Conservation (phyloP, 2,888 invertebrate species). For the Desoria tigrina region DNA sequence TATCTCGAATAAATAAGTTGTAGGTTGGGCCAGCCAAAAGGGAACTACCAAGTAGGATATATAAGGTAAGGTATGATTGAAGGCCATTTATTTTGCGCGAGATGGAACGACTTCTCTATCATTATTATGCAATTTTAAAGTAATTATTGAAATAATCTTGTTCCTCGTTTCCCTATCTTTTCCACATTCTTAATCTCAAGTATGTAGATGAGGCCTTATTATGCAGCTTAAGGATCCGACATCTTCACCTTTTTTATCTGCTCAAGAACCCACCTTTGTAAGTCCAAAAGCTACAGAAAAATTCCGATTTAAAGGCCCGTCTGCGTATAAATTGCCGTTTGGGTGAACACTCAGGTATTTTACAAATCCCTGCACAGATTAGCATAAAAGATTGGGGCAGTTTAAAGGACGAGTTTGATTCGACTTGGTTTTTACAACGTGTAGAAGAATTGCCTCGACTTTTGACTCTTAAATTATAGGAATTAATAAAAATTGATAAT, state of each 20-base stretch:
- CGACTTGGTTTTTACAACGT: neutral
- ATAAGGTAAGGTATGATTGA: constrained; percentile 12
- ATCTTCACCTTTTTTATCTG: no score
- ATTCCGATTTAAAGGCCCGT: no score
- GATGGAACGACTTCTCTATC: constrained; percentile 13
- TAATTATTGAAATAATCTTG: constrained; percentile 10
- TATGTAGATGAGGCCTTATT: neutral
- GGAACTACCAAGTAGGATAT: no score
- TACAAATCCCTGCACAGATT: neutral
- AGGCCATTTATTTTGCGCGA: constrained; percentile 20
- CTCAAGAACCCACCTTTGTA: no score
- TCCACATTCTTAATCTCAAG: neutral
- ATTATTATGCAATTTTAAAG: constrained; percentile 26
- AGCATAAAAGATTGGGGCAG: neutral
- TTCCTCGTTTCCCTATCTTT: neutral
- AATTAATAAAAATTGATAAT: constrained; percentile 11
- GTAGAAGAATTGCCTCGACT: constrained; percentile 6
- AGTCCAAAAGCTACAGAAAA: no score
- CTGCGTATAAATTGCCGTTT: no score
- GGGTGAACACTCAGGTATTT: no score
- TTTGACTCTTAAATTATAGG: constrained; percentile 9
- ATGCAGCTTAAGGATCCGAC: no score
- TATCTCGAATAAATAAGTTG: no score
- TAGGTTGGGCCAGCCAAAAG: no score
- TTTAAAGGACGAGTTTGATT: neutral